A percentile compares a stretch with the other conserved stretches of the same genome.
phyloP scores from a whole-genome alignment of 2,888 invertebrate genomes.

The Melieria picta region DNA sequence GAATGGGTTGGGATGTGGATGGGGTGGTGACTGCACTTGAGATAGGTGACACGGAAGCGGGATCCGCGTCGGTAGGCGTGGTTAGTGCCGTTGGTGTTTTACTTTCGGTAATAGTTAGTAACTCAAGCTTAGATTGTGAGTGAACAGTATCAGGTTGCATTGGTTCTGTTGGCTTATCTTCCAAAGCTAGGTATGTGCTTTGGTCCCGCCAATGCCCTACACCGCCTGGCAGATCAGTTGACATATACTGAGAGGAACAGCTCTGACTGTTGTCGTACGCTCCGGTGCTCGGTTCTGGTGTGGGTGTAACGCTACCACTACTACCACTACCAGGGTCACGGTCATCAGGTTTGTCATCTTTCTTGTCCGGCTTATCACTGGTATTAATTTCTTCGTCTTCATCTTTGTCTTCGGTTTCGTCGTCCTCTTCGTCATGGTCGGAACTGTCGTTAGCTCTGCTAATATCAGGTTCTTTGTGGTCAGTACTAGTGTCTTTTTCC shows the following conservation, averaged over 20 bases:
- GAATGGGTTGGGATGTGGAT: constrained; percentile 6
- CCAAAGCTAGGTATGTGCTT: constrained; percentile 78
- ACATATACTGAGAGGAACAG: constrained; percentile 73
- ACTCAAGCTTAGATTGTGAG: constrained; percentile 27
- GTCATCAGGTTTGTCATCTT: constrained; percentile 71
- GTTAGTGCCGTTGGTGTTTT: constrained; percentile 40
- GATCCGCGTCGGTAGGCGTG: constrained; percentile 18
- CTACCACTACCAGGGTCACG: constrained; percentile 73
- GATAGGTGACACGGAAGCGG: neutral
- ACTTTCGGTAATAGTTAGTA: constrained; percentile 30
- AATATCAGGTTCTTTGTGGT: constrained; percentile 39
- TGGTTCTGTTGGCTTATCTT: constrained; percentile 51
- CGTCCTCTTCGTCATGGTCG: constrained; percentile 71
- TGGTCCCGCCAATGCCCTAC: constrained; percentile 84
- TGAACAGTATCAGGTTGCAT: constrained; percentile 28
- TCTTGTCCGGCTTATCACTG: constrained; percentile 51
- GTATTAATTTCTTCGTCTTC: constrained; percentile 64
- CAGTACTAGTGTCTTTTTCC: neutral
- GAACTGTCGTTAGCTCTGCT: constrained; percentile 64
- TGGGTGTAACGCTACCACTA: constrained; percentile 66
- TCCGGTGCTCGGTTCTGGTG: constrained; percentile 50
- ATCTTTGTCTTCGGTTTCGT: constrained; percentile 65
- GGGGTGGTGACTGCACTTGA: constrained; percentile 22
- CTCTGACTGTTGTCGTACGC: constrained; percentile 50
- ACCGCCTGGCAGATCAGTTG: constrained; percentile 81